Percentiles rank a stretch among this genome's conserved stretches.
phyloP scores from a whole-genome alignment of 2,797 vertebrate species.

The Phrynocephalus vlangalii region DNA sequence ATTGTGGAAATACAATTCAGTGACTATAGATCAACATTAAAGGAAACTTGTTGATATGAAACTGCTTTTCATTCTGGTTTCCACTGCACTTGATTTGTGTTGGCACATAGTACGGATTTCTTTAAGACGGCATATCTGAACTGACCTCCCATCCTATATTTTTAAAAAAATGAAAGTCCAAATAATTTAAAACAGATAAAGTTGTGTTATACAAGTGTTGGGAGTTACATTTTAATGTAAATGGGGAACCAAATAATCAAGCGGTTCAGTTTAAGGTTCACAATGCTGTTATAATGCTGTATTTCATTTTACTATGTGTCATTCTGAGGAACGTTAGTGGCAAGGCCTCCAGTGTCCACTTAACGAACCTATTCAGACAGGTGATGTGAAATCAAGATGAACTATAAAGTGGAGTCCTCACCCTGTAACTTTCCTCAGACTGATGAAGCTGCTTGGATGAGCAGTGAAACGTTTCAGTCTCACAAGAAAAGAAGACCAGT shows the following conservation, averaged over 20 bases:
- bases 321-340: no score
- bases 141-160: neutral
- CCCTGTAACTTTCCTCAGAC: no score
- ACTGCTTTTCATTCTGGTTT: neutral
- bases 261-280: neutral
- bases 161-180: neutral
- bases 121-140: neutral
- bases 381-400: no score
- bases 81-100: neutral
- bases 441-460: no score
- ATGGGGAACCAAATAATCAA: conserved; percentile 3
- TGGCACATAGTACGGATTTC: neutral
- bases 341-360: no score
- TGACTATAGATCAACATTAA: neutral
- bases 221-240: neutral
- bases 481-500: no score
- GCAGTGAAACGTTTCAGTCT: no score
- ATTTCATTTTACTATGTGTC: neutral
- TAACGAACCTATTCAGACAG: no score
- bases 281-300: conserved; percentile 3
- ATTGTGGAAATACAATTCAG: neutral
- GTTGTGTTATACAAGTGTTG: neutral
- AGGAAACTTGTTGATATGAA: neutral
- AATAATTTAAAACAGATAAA: neutral
- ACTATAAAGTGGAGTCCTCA: no score